These are phyloP conservation scores for Carapus acus DNA, from an alignment of 2,797 vertebrate species.

Conservation along the genomic window DNA sequence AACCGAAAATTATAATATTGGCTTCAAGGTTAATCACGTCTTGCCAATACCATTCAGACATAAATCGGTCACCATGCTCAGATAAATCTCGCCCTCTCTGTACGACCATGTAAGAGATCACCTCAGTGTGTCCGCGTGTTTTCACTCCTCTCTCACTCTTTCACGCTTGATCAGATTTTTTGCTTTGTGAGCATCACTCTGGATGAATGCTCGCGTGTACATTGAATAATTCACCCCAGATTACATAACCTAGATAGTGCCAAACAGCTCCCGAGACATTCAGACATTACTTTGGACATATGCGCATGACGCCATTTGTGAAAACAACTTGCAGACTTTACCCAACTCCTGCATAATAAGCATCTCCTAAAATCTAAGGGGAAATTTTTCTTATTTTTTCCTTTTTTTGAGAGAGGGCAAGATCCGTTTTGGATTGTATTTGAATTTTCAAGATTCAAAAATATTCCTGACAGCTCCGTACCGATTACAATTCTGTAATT, in stretches of 20 bases:
- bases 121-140: constrained; percentile 25
- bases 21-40: too few relatives aligned
- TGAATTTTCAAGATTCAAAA: too few relatives aligned
- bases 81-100: constrained; percentile 10
- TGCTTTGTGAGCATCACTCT: constrained; percentile 49
- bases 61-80: not conserved
- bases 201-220: constrained; percentile 56
- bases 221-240: constrained; percentile 51
- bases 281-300: constrained; percentile 17
- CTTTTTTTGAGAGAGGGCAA: too few relatives aligned
- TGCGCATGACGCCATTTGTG: constrained; percentile 11
- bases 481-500: too few relatives aligned
- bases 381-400: not conserved
- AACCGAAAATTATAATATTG: too few relatives aligned
- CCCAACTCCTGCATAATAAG: constrained; percentile 13
- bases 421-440: too few relatives aligned
- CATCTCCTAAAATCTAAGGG: not conserved
- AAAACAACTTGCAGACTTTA: constrained; percentile 14
- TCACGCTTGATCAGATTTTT: constrained; percentile 46
- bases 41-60: too few relatives aligned
- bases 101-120: constrained; percentile 25
- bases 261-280: constrained; percentile 44
- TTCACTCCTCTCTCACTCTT: constrained; percentile 23
- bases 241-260: constrained; percentile 52
- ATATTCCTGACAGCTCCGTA: too few relatives aligned